Conservation (phyloP, 2,797 vertebrate species). For the Darevskia nairensis region DNA sequence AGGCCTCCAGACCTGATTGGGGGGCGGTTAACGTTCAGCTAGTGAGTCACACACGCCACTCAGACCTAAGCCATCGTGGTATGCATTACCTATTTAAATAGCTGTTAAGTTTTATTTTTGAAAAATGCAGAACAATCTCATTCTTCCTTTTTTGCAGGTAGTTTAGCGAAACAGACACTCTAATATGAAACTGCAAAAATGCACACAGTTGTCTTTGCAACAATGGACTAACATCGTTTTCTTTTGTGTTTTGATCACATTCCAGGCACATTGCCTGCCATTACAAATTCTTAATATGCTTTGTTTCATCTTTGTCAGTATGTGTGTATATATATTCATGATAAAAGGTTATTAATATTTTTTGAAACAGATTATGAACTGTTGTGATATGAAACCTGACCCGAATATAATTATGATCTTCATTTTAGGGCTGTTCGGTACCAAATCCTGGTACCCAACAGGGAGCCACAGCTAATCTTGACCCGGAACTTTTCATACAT, state of each 20-base stretch:
- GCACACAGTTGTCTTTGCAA: neutral
- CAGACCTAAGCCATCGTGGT: neutral
- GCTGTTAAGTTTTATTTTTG: neutral
- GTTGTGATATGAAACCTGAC: no score
- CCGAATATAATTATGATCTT: neutral
- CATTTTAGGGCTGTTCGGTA: neutral
- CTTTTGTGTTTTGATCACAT: neutral
- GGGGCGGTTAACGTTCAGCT: neutral
- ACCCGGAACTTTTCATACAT: no score
- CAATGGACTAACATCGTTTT: neutral
- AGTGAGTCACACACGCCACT: no score
- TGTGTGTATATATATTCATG: neutral
- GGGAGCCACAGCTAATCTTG: neutral
- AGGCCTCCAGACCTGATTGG: neutral
- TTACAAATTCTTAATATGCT: neutral
- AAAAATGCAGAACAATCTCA: neutral
- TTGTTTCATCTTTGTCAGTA: neutral
- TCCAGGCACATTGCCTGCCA: neutral
- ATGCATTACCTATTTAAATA: neutral
- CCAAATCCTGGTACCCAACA: neutral
- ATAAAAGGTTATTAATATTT: neutral
- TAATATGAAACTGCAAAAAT: neutral
- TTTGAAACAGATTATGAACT: neutral
- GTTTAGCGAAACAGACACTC: neutral
- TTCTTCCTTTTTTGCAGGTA: neutral